Base-by-base conservation (phyloP, 1,140 invertebrate species). In the Procambarus virginalis region DNA sequence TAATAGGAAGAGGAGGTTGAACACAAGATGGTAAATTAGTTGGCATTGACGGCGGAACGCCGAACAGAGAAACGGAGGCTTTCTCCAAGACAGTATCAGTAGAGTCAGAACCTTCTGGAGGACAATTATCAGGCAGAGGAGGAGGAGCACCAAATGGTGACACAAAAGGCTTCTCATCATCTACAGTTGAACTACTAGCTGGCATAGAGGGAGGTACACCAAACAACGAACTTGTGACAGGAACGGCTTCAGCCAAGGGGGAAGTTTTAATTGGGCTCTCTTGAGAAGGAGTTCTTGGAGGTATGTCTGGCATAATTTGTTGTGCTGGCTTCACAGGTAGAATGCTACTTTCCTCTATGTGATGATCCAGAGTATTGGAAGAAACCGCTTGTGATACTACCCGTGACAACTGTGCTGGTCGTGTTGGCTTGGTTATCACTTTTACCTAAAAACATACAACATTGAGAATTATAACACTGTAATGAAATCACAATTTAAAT, bases 401-500 rank as follows among this genome's bases (percentile, higher is more conserved):
- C 49, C 51, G 8, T 55, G 12, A 55, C 46, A 79, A 48, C 10
- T 90, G 83, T 45, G 77, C n/a, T 12, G 89, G 76, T 46, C 83
- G 45, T 6, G 45, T 20, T 58, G 83, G 83, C 51, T 90, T 90
- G 45, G 89, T 90, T 14, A 90, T 90, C 1, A 90, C 89, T 83
- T 64, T 80, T n/a, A 90, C 89, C 89, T 90, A 64, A 4, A 60
- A 58, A 45, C n/a, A 83, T 8, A 73, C 10, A 73, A 34, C 12
- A 68, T 17, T 64, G 20, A 17, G 4, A 68, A 17, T 2, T 68
- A 34, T 34, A 34, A 0, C 34, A 34, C 5, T 17, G 20, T 68
- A 17, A 17, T n/a, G 3, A 64, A 68, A 68, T 68, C 4, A 17
- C 20, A n/a, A 68, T 68, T 17, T 17, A 68, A 55, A 8, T 55